phyloP scores from a whole-genome alignment of 2,797 vertebrate genomes.

The Ceryle rudis region DNA sequence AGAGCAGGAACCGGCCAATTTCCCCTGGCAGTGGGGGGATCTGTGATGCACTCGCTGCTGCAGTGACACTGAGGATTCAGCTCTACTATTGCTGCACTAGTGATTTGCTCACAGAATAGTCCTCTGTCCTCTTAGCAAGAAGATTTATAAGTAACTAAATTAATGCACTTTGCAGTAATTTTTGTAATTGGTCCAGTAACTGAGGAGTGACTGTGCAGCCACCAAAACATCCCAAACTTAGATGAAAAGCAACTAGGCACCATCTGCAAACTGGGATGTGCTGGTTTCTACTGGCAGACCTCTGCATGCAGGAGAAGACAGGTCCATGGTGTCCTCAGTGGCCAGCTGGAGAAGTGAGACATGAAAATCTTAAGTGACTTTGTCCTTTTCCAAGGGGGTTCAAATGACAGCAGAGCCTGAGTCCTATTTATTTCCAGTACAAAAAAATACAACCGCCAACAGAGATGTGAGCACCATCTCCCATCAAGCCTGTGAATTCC shows the following conservation, averaged over 20 bases:
- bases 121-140: not conserved
- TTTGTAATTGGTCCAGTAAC: not conserved
- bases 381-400: not conserved
- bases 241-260: not conserved
- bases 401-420: not conserved
- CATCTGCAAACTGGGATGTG: not conserved
- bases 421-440: not conserved
- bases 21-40: rapidly evolving
- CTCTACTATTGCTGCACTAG: not conserved
- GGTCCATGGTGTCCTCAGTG: not conserved
- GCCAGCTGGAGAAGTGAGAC: not conserved
- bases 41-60: not conserved
- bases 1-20: not conserved
- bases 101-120: not conserved
- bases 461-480: not conserved
- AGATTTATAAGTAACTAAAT: not conserved
- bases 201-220: not conserved
- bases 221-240: not conserved
- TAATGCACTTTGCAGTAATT: not conserved
- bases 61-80: not conserved
- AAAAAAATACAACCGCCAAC: not conserved
- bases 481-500: not conserved
- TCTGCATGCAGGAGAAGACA: not conserved
- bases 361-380: not conserved
- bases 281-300: not conserved